phyloP scores from a whole-genome alignment of 2,113 vertebrate genomes.

The Festucalex cinctus region DNA sequence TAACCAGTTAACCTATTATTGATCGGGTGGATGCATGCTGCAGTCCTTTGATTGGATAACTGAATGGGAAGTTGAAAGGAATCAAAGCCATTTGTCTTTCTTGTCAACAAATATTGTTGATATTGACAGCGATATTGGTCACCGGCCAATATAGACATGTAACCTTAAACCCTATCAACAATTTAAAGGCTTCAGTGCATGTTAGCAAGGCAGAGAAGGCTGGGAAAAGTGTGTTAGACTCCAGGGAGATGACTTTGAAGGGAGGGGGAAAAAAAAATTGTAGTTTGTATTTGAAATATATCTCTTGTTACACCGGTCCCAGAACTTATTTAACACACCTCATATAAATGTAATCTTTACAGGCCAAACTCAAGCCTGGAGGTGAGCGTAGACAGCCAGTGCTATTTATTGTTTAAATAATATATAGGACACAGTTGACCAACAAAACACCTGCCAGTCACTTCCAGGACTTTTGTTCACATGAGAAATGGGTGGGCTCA shows the following conservation, averaged over 20 bases:
- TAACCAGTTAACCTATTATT: background rate
- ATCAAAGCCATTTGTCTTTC: background rate
- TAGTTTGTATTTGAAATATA: too few relatives aligned
- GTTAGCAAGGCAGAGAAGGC: background rate
- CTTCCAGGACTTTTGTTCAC: background rate
- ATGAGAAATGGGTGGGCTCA: background rate
- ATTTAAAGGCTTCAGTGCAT: too few relatives aligned
- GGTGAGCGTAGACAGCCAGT: background rate
- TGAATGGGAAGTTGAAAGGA: background rate
- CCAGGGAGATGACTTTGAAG: too few relatives aligned
- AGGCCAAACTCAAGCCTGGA: background rate
- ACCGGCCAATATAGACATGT: too few relatives aligned
- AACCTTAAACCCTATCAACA: too few relatives aligned
- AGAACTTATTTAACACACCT: too few relatives aligned
- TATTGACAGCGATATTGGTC: background rate
- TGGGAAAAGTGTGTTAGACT: too few relatives aligned
- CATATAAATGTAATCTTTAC: too few relatives aligned
- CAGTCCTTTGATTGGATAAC: background rate
- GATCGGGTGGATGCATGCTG: background rate
- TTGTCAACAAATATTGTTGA: background rate
- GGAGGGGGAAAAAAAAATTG: too few relatives aligned
- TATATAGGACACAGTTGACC: background rate
- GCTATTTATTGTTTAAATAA: background rate
- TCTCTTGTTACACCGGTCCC: too few relatives aligned
- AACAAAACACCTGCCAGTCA: background rate